Base-by-base conservation (phyloP, 2,113 vertebrate genomes). In the Macheiramphus alcinus region DNA sequence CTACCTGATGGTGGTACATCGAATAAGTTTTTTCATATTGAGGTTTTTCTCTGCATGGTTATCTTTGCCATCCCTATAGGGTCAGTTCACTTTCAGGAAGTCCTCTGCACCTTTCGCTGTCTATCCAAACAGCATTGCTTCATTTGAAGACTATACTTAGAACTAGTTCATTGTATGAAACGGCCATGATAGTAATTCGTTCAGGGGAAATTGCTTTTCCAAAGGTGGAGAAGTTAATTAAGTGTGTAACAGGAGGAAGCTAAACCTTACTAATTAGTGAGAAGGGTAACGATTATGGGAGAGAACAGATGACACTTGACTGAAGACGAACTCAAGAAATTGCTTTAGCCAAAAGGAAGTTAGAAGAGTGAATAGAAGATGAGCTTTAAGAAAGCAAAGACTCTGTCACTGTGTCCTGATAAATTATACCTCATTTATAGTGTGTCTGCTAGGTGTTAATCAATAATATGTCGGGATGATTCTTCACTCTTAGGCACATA, bases 171-270 rank as follows among this genome's bases (percentile, higher is more conserved):
- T 91, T 79, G 88, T 78, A 95, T 94, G 94, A 72, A 95, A 78
- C 82, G 83, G 72, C 55, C 86, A 48, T 94, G 92, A 84, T 92
- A 47, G 92, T 66, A 96, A 94, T 95, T 95, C 70, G 22, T 97
- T 92, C 62, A 58, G 95, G 83, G 95, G 93, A 97, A 96, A 97
- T 97, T 95, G 80, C 92, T 91, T 97, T 97, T 97, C 86, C 95
- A 97, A 91, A 97, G 96, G 95, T 95, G 95, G 76, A 93, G 83
- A 94, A 96, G 95, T 96, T 97, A 97, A 97, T 97, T 97, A 97
- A 94, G 92, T 97, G 86, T 94, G 85, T 93, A 96, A 92, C 95
- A 92, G 91, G 88, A 96, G 88, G 94, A 94, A 97, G 76, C 95
- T 88, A 94, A 95, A 96, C 88, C 88, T 97, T 65, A 84, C 92